Base-by-base conservation (phyloP, 1,140 invertebrate genomes). In the Archegozetes longisetosus region DNA sequence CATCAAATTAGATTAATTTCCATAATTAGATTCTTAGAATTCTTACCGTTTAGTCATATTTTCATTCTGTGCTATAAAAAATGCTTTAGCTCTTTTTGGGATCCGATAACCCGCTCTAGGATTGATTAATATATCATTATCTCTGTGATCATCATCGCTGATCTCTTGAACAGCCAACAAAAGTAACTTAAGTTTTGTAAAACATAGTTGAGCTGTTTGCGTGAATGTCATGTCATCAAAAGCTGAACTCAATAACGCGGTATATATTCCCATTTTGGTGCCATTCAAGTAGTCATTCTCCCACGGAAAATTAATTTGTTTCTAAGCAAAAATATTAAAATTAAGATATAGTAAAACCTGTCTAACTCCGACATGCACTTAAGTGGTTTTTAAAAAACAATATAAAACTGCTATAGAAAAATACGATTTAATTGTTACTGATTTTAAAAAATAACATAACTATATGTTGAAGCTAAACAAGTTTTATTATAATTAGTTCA, bases 31-130 rank as follows among this genome's bases (percentile, higher is more conserved):
- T n/a, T n/a, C n/a, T n/a, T n/a, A n/a, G n/a, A n/a, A 17, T 22
- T 22, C 1, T 73, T 75, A 98, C 95, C 94, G 84, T 81, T 98
- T 98, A 23, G 98, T 94, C 80, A 99, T 96, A 75, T 99, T 96
- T 24, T 94, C 94, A 66, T 93, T 98, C 78, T 99, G 94, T 68
- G 96, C 96, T 73, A 99, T 98, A 75, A 99, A 99, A 77, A 99
- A 99, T 68, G 95, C 95, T 79, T 98, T 94, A 64, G 95, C 98
- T 73, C 93, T 96, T 40, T 91, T 86, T 71, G 90, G 86, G 62
- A 99, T 97, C 75, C 95, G 96, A n/a, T 78, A 74, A 61, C 88
- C 89, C 64, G 85, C 85, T 66, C 91, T 82, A 53, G 95, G 95
- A 80, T 99, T 99, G 64, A 99, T 99, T 13, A 93, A 93, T 66